Evolutionary conservation across 2,888 invertebrate species (phyloP).

Genomic region (Acronicta psi): DNA sequence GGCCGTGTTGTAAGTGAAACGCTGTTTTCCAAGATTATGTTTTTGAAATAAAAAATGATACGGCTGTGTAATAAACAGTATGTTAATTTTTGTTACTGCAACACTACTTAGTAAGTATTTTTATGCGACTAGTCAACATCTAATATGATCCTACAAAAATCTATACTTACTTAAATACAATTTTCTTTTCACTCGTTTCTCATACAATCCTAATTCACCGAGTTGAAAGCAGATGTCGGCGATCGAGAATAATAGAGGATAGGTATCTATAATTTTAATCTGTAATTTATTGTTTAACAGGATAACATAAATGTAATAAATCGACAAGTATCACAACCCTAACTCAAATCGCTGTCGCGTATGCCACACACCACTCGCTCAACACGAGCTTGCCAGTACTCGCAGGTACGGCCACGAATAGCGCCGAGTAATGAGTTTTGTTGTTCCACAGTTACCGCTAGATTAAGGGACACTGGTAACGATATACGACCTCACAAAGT

Average conservation of each 20-base stretch:
- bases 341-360: conserved; percentile 40
- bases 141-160: too few relatives aligned
- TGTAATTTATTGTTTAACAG: neutral
- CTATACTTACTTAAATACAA: too few relatives aligned
- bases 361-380: conserved; percentile 50
- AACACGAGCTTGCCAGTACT: conserved; percentile 75
- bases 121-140: neutral
- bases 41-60: too few relatives aligned
- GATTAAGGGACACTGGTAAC: conserved; percentile 79
- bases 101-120: too few relatives aligned
- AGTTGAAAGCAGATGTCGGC: too few relatives aligned
- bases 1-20: neutral
- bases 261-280: too few relatives aligned
- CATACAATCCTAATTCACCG: too few relatives aligned
- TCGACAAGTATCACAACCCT: neutral
- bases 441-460: conserved; percentile 81
- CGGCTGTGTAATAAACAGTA: neutral
- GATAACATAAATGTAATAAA: neutral
- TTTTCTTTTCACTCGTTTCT: too few relatives aligned
- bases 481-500: conserved; percentile 65
- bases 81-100: neutral
- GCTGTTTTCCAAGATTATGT: neutral
- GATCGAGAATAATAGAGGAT: too few relatives aligned
- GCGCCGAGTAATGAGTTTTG: conserved; percentile 86
- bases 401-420: conserved; percentile 80